phyloP scores from a whole-genome alignment of 2,113 vertebrate species.

The Myiozetetes cayanensis region DNA sequence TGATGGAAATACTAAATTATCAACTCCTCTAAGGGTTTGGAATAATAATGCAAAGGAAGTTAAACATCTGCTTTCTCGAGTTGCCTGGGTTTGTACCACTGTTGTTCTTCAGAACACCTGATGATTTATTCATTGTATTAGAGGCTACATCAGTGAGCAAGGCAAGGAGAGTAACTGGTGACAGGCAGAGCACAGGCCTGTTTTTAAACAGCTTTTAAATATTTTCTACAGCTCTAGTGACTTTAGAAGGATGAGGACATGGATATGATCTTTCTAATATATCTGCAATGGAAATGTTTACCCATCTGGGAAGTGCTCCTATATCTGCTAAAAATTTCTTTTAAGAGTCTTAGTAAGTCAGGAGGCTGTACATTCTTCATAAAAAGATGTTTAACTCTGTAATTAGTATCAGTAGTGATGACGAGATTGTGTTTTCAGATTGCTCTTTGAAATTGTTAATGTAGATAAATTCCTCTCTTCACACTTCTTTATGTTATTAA shows the following conservation, averaged over 20 bases:
- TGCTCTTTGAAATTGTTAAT: background rate
- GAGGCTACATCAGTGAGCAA: constrained; percentile 20
- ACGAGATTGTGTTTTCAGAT: background rate
- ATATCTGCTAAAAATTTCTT: background rate
- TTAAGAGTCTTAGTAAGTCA: background rate
- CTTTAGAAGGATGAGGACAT: background rate
- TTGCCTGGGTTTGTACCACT: constrained; percentile 10
- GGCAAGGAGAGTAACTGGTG: background rate
- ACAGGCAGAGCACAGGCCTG: background rate
- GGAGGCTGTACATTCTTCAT: background rate
- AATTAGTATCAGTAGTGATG: background rate
- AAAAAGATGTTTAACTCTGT: background rate
- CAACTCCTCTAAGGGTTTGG: background rate
- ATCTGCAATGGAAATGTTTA: background rate
- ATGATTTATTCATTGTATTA: constrained; percentile 63
- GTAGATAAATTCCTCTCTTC: background rate
- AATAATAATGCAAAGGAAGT: background rate
- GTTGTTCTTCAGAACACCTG: background rate
- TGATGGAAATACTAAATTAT: background rate
- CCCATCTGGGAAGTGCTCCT: background rate
- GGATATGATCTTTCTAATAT: background rate
- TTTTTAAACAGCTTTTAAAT: background rate
- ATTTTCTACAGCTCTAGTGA: background rate
- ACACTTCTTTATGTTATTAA: background rate
- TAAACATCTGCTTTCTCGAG: constrained; percentile 6